Evolutionary conservation across 2,797 vertebrate species (phyloP), one percentile per base, ranked within the genome.

Genomic region (Acropternis orthonyx): DNA sequence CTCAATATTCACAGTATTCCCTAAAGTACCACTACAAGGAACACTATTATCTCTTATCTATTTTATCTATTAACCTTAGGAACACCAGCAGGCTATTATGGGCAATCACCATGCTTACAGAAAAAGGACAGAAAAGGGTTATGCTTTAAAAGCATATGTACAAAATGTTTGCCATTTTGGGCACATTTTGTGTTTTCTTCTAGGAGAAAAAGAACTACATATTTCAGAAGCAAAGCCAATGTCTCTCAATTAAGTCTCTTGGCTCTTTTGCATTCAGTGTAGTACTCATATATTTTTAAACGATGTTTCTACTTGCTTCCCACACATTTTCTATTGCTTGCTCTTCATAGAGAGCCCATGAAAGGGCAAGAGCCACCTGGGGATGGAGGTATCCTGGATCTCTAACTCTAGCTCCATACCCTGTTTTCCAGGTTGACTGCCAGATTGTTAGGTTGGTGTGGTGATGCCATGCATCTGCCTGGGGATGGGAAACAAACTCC

Each of bases 61-160:
- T 85, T 92, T 94, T 93, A 82, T 86, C 90, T 95, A 86, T 93
- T 96, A 96, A 94, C 85, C 88, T 90, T 11, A 61, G 88, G 62
- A 96, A 90, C 71, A 73, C 15, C 0, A 1, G 67, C 63, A 86
- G 88, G 80, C 88, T 86, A 76, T 86, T 84, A 84, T 2, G 16
- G 71, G 71, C 77, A 62, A 88, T 85, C 55, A 54, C 48, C 46
- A 39, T 32, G 55, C 91, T 75, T 84, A 55, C 23, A 89, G 58
- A 72, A 86, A 63, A 88, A 77, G 66, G 58, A 62, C 7, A 86
- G 62, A 65, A 83, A 93, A 76, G 12, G 16, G 15, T 32, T 63
- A 39, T 52, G 36, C 44, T 82, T 92, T 84, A 86, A 84, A 84
- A 36, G 8, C 0, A 0, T 30, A 26, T 7, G 5, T 43, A 56